Conservation (phyloP, 2,797 vertebrate species). For the Epinephelus malabaricus region DNA sequence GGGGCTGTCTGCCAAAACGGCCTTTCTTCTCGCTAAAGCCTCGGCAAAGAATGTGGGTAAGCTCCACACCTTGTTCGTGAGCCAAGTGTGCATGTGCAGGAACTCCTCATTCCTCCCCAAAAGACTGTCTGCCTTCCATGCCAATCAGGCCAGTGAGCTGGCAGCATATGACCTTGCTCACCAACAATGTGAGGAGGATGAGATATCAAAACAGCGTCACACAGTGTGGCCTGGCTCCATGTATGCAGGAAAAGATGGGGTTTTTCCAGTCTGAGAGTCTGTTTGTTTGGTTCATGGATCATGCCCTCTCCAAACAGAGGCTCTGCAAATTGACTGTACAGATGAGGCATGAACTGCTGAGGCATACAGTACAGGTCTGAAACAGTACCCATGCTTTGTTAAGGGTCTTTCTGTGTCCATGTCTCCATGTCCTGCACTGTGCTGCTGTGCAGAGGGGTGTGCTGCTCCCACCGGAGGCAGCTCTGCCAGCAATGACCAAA, state of each 20-base stretch:
- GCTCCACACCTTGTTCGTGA: conserved; percentile 69
- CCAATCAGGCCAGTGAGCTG: conserved; percentile 76
- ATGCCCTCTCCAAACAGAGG: conserved; percentile 50
- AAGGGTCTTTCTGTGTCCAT: conserved; percentile 7
- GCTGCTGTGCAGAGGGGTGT: background rate
- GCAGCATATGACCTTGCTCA: conserved; percentile 74
- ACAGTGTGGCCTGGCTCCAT: conserved; percentile 50
- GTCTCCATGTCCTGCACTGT: conserved; percentile 12
- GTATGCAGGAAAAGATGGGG: conserved; percentile 33
- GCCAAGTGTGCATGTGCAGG: conserved; percentile 77
- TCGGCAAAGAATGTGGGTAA: conserved; percentile 74
- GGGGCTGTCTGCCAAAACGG: conserved; percentile 72
- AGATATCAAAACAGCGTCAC: conserved; percentile 64
- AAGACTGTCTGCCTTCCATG: conserved; percentile 62
- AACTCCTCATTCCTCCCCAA: conserved; percentile 72
- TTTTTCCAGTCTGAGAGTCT: conserved; percentile 50
- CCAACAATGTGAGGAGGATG: conserved; percentile 68
- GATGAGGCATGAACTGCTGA: conserved; percentile 25
- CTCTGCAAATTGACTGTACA: conserved; percentile 53
- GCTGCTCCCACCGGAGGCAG: background rate
- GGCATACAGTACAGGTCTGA: conserved; percentile 25
- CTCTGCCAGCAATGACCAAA: conserved; percentile 10
- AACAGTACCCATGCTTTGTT: conserved; percentile 19
- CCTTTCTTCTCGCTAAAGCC: conserved; percentile 76
- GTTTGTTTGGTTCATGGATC: conserved; percentile 58